Evolutionary conservation across 2,797 vertebrate genomes (phyloP).

Genomic region (Podargus strigoides): DNA sequence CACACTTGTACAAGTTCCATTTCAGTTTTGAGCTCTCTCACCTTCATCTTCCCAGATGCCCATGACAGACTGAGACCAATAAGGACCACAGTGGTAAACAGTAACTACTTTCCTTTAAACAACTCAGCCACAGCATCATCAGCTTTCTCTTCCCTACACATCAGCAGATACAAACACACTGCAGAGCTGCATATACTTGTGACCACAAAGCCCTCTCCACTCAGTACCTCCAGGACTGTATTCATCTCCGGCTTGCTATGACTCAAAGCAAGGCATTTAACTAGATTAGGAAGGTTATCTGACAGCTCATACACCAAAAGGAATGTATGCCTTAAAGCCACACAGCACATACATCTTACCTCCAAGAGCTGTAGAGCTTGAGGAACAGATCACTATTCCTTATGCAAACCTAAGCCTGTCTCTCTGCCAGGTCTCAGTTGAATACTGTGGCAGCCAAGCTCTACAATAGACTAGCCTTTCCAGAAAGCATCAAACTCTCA

Average conservation of each 20-base stretch:
- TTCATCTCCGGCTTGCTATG: not conserved
- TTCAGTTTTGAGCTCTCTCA: not conserved
- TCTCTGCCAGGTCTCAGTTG: not conserved
- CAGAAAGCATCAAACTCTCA: not conserved
- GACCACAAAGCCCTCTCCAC: not conserved
- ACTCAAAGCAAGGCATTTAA: not conserved
- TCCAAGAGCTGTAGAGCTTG: not conserved
- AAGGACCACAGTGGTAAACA: not conserved
- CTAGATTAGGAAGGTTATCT: not conserved
- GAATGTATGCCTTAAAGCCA: accelerated
- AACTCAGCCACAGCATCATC: not conserved
- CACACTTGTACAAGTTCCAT: not conserved
- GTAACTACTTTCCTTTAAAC: not conserved
- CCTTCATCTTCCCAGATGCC: not conserved
- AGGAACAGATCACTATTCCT: not conserved
- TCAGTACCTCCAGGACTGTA: not conserved
- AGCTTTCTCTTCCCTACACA: not conserved
- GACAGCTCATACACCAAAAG: not conserved
- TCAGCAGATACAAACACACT: not conserved
- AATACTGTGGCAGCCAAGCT: not conserved
- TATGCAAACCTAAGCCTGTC: not conserved
- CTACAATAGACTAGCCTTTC: not conserved
- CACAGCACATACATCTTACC: not conserved
- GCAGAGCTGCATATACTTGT: not conserved
- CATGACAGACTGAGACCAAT: accelerated